These are phyloP conservation scores for Onychomys leucogaster DNA, from an alignment of 2,797 vertebrate genomes.

Conservation along the genomic window DNA sequence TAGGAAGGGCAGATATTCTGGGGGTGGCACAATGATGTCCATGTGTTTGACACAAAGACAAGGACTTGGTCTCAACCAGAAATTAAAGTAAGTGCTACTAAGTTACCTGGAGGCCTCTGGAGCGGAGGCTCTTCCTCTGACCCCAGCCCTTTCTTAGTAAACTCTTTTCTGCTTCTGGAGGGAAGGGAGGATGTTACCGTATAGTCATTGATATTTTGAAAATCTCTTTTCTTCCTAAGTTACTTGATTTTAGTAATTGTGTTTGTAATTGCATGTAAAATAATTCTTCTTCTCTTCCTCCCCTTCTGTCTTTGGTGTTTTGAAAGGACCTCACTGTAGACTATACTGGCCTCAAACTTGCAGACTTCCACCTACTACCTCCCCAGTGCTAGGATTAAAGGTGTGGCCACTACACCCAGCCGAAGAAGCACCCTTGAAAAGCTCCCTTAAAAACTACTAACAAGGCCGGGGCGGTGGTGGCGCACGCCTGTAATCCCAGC, in stretches of 20 bases:
- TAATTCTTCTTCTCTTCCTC: not conserved
- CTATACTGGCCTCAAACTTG: not conserved
- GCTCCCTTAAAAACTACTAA: not conserved
- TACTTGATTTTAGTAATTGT: constrained; percentile 54
- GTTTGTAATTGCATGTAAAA: constrained; percentile 22
- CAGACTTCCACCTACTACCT: not conserved
- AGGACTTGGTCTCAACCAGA: constrained; percentile 92
- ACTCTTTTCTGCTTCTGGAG: not conserved
- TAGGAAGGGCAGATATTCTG: constrained; percentile 94
- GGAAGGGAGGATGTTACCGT: not conserved
- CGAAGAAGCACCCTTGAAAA: not conserved
- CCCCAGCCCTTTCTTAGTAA: not conserved
- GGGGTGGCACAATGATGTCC: constrained; percentile 98
- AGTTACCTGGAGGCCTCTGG: not conserved
- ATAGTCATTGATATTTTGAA: constrained; percentile 21
- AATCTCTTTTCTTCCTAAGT: constrained; percentile 10
- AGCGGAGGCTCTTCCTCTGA: not conserved
- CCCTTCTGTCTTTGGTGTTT: not conserved
- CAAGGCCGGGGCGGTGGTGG: no score
- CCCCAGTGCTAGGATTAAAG: not conserved
- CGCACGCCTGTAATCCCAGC: no score
- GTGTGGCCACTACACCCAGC: not conserved
- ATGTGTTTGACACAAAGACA: constrained; percentile 93
- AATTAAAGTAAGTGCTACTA: constrained; percentile 89
- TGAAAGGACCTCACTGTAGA: not conserved